Percentiles rank a stretch among this genome's conserved stretches.
phyloP scores from a whole-genome alignment of 1,140 invertebrate genomes.

The Aricia agestis region DNA sequence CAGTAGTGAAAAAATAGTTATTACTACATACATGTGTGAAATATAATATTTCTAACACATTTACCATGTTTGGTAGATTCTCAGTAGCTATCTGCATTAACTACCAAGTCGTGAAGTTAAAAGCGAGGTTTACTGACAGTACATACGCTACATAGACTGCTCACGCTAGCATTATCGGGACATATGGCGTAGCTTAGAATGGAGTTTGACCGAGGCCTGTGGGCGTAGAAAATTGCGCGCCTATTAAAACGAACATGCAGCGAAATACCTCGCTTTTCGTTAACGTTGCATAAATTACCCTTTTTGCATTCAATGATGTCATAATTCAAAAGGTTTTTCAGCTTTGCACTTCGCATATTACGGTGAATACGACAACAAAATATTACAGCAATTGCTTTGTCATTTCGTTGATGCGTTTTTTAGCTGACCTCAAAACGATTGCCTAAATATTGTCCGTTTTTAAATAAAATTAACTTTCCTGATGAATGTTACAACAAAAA shows the following conservation, averaged over 20 bases:
- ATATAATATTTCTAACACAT: no score
- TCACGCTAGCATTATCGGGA: slow-evolving; percentile 14
- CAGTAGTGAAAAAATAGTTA: no score
- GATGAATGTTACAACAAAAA: no score
- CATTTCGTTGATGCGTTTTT: background rate
- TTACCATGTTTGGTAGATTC: no score
- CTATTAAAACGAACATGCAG: slow-evolving; percentile 37
- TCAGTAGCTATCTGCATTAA: no score
- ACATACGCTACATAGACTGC: slow-evolving; percentile 5
- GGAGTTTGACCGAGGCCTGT: slow-evolving; percentile 39
- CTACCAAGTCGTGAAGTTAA: background rate
- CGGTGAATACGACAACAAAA: background rate
- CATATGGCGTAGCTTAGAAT: slow-evolving; percentile 20
- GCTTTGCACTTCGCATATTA: background rate
- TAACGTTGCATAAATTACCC: slow-evolving; percentile 4
- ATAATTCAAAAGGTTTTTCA: background rate
- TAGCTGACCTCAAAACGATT: background rate
- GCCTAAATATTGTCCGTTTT: no score
- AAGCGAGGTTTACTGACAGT: background rate
- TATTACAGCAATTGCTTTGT: background rate
- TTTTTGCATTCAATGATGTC: slow-evolving; percentile 4
- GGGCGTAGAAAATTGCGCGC: slow-evolving; percentile 35
- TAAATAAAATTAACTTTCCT: no score
- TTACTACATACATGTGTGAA: no score
- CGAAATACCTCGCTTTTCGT: slow-evolving; percentile 25